Percentiles rank a stretch among this genome's conserved stretches.
Evolutionary conservation across 2,888 invertebrate species (phyloP).

Genomic region (Synanthedon vespiformis): DNA sequence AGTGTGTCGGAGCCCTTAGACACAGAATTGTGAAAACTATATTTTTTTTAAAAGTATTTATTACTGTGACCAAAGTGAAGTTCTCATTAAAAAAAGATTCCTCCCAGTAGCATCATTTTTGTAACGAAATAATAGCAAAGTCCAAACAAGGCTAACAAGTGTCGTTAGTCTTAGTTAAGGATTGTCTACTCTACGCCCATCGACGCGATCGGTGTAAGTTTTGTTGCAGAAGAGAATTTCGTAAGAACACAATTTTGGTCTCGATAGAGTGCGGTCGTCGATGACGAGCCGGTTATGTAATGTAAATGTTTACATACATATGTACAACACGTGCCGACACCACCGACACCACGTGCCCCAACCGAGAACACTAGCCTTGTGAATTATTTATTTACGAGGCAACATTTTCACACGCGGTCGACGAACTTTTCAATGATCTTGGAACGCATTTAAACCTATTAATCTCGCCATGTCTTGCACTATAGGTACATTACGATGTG

Average conservation of each 20-base stretch:
- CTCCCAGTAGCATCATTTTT: no score
- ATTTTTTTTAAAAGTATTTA: no score
- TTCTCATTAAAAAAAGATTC: no score
- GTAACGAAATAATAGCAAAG: no score
- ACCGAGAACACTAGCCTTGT: conserved; percentile 69
- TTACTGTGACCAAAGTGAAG: no score
- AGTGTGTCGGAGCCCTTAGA: no score
- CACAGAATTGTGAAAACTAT: no score
- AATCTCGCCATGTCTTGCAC: conserved; percentile 42
- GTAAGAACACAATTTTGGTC: conserved; percentile 29
- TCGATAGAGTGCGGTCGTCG: conserved; percentile 52
- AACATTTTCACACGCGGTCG: conserved; percentile 70
- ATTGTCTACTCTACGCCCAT: no score
- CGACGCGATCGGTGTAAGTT: no score
- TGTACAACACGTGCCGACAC: conserved; percentile 56
- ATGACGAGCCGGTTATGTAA: conserved; percentile 69
- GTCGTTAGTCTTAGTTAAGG: no score
- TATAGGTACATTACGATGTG: background rate
- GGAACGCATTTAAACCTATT: conserved; percentile 63
- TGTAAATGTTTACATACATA: conserved; percentile 65
- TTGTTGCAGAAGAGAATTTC: background rate
- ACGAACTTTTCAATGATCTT: conserved; percentile 64
- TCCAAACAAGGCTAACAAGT: no score
- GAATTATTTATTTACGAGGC: conserved; percentile 71
- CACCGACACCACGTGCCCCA: conserved; percentile 63